Percentiles rank a stretch among this genome's conserved stretches.
phyloP scores from a whole-genome alignment of 2,888 invertebrate genomes.

The Meteorus cinctellus region DNA sequence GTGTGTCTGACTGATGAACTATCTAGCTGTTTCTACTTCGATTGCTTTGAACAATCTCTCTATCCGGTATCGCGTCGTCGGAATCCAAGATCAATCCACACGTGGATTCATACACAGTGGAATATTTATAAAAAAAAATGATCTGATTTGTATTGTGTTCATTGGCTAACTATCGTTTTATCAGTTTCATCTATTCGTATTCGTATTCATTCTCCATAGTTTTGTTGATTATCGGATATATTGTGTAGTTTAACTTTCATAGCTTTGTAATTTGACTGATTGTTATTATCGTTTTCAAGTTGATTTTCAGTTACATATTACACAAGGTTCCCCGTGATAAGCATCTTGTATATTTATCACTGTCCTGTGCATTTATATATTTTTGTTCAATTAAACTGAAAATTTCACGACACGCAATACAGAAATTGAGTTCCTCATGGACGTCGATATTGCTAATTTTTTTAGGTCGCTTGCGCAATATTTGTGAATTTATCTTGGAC shows the following conservation, averaged over 20 bases:
- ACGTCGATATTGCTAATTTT: neutral
- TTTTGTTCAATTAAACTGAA: constrained; percentile 48
- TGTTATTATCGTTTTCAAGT: constrained; percentile 41
- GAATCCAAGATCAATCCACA: too few relatives aligned
- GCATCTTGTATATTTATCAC: constrained; percentile 51
- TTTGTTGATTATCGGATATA: neutral
- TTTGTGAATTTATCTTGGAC: neutral
- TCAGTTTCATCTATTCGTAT: too few relatives aligned
- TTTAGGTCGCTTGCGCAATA: neutral
- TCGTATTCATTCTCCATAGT: too few relatives aligned
- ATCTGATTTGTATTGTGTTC: too few relatives aligned
- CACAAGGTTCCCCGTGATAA: constrained; percentile 52
- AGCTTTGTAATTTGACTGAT: neutral
- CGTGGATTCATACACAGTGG: too few relatives aligned
- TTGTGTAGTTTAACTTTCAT: neutral
- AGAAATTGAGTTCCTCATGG: neutral
- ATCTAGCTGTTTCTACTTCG: too few relatives aligned
- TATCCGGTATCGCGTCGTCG: too few relatives aligned
- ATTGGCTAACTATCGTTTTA: too few relatives aligned
- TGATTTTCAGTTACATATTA: constrained; percentile 58
- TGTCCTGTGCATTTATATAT: constrained; percentile 52
- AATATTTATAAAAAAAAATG: too few relatives aligned
- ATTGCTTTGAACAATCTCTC: too few relatives aligned
- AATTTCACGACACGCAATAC: constrained; percentile 48
- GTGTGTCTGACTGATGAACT: too few relatives aligned